Evolutionary conservation across 2,888 invertebrate genomes (phyloP), one percentile per base, ranked within the genome.

Genomic region (Homarus gammarus): DNA sequence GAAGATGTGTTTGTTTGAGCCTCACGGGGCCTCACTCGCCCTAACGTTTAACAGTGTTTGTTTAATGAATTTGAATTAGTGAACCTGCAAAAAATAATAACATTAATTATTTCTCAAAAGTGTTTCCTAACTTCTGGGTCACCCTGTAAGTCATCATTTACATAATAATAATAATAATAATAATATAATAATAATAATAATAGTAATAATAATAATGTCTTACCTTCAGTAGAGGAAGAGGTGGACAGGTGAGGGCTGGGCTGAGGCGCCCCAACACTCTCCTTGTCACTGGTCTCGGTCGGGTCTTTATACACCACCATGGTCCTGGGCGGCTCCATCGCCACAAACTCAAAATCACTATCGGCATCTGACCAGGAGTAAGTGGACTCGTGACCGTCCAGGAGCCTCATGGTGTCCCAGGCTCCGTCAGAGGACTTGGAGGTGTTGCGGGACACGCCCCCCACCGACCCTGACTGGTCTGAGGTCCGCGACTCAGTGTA

Each of bases 331-430:
- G 91, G 91, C 44, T 64, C 83, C 75, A 90, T 70, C 38, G 87
- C 73, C 36, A 85, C 33, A 64, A 64, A 91, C 78, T 91, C 91
- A 68, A 91, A 91, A 36, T 91, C 91, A 72, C 91, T 91, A 49
- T 91, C 90, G n/a, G 91, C 91, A 70, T 91, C 91, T 27, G 87
- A 90, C 91, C 91, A 91, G 27, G 91, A 91, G 68, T 91, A 90
- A 12, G 79, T 81, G n/a, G 91, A 91, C 38, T 88, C 87, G 27
- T 84, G 64, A 31, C 89, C 91, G 49, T 88, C 88, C 5, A 51
- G 56, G 27, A 12, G 82, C 22, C 79, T 36, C 56, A 12, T 1
- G 10, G 8, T 49, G 38, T 79, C 79, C 72, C 79, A 68, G 8
- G 56, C 18, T n/a, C 61, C 61, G 49, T 87, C 87, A 12, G 82